Evolutionary conservation across 2,888 invertebrate species (phyloP).

Genomic region (Fragum whitleyi): DNA sequence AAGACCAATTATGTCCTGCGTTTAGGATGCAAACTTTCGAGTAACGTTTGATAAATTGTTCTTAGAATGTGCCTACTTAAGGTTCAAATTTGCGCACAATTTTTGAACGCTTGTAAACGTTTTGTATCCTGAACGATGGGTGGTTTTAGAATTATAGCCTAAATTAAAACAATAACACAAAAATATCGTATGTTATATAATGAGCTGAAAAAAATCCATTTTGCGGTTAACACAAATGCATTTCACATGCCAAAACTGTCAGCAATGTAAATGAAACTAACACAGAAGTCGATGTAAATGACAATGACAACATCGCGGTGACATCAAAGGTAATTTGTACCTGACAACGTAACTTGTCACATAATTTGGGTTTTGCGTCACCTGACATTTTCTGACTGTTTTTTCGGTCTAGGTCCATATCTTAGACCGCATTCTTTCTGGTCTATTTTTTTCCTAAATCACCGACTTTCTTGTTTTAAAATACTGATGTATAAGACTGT

Average conservation of each 20-base stretch:
- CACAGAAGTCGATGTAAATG: not conserved
- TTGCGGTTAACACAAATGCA: not conserved
- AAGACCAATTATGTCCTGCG: too few relatives aligned
- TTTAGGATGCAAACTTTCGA: too few relatives aligned
- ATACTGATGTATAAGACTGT: too few relatives aligned
- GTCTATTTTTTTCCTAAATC: not conserved
- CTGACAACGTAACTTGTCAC: conserved; percentile 14
- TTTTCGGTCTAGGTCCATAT: not conserved
- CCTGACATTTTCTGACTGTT: not conserved
- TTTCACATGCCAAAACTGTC: not conserved
- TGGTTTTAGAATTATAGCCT: too few relatives aligned
- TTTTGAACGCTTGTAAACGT: too few relatives aligned
- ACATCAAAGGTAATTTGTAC: conserved; percentile 7
- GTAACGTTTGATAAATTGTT: too few relatives aligned
- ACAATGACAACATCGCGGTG: not conserved
- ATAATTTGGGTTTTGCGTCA: not conserved
- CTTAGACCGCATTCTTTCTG: not conserved
- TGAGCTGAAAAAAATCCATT: not conserved
- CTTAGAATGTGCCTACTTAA: too few relatives aligned
- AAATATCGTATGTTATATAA: too few relatives aligned
- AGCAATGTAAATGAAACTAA: not conserved
- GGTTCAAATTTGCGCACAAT: too few relatives aligned
- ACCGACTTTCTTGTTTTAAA: too few relatives aligned
- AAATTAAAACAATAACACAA: too few relatives aligned
- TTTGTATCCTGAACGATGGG: too few relatives aligned